Evolutionary conservation across 1,140 invertebrate genomes (phyloP).

Genomic region (Rhopalosiphum padi): DNA sequence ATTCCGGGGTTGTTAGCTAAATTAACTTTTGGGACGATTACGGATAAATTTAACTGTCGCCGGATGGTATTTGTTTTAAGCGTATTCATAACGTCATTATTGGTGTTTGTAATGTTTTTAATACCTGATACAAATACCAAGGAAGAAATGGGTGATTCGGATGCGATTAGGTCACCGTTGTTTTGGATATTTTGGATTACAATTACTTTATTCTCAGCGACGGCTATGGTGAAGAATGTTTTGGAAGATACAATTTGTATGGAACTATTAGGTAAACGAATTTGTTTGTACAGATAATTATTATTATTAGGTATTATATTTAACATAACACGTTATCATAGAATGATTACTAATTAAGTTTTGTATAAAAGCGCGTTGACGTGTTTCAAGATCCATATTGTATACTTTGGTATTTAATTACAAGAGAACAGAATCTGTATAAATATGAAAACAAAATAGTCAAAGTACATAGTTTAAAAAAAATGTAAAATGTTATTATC

Average conservation of each 20-base stretch:
- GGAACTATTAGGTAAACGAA: constrained; percentile 9
- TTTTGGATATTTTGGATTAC: constrained; percentile 19
- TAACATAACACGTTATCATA: neutral
- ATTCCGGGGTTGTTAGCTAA: constrained; percentile 81
- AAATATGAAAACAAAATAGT: too few relatives aligned
- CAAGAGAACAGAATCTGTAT: too few relatives aligned
- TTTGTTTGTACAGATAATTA: neutral
- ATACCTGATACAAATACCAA: neutral
- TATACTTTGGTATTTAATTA: too few relatives aligned
- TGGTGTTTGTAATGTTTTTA: neutral
- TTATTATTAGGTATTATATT: neutral
- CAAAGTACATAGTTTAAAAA: too few relatives aligned
- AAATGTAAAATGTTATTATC: too few relatives aligned
- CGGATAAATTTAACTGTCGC: constrained; percentile 79
- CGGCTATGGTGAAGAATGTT: neutral
- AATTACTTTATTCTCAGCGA: neutral
- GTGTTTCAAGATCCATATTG: too few relatives aligned
- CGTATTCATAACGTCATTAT: neutral
- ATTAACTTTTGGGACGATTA: constrained; percentile 78
- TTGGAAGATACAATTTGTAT: constrained; percentile 46
- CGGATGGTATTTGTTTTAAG: constrained; percentile 73
- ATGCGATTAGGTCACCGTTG: neutral
- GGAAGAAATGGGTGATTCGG: neutral
- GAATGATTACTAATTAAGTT: neutral
- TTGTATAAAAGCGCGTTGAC: neutral